Base-by-base conservation (phyloP, 2,113 vertebrate genomes). In the Pristiophorus japonicus region DNA sequence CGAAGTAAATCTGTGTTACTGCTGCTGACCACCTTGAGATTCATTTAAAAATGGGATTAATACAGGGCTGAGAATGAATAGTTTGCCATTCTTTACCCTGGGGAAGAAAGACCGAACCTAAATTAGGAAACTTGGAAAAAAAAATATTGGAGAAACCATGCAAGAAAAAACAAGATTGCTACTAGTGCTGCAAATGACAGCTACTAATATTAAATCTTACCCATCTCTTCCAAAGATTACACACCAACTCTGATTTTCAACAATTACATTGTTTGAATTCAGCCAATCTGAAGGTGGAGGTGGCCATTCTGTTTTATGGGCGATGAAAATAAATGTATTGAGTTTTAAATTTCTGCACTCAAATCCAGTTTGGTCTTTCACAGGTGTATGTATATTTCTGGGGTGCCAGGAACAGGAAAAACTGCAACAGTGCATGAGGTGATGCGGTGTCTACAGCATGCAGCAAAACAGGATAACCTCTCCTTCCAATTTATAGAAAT, bases 341-440 rank as follows among this genome's bases (percentile, higher is more conserved):
- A 45, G 38, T 20, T 63, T 92, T 62, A 47, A 62, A 30, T 12
- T 70, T 95, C 27, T 67, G 12, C n/a, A 2, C 16, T 73, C 27
- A 73, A 95, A 51, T 51, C 16, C 24, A 8, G 18, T 93, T 24
- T 0, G 0, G 1, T 96, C 20, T 96, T 47, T 92, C 70, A 0
- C 66, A 99, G 99, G 96, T 99, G 99, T 96, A 99, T 99, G 99
- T 99, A 99, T 96, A 98, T 99, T 96, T 99, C 99, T 0, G 99
- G 99, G 18, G 99, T 99, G 55, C 99, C 99, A 0, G 99, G 99
- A 6, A 99, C 99, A 0, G 99, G 99, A 1, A 99, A 99, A 97
- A 99, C 99, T 0, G 99, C 99, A 78, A 99, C 99, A 0, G 98
- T 99, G 24, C 98, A 98, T 0, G 99, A 99, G 96, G 99, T 98